These are phyloP conservation scores for Pseudochirops cupreus DNA, from an alignment of 2,797 vertebrate genomes.

Conservation along the genomic window DNA sequence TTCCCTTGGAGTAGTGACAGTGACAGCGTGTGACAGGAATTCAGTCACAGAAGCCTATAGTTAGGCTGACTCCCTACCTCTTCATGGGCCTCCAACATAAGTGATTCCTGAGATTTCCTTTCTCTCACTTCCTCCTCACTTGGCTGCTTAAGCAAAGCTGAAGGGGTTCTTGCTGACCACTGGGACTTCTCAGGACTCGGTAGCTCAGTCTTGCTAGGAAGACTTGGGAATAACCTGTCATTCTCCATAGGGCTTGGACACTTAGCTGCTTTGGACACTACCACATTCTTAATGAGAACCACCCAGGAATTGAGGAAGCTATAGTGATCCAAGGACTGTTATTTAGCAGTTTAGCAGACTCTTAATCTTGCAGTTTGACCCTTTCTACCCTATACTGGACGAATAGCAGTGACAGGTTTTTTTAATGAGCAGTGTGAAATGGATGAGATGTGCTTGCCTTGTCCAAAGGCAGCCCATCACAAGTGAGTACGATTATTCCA, in stretches of 20 bases:
- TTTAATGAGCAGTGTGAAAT: neutral
- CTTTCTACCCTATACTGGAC: neutral
- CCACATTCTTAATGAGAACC: neutral
- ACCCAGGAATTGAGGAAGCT: neutral
- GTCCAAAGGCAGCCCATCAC: slow-evolving; percentile 5
- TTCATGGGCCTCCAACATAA: neutral
- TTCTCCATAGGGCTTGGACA: neutral
- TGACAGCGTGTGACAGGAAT: neutral
- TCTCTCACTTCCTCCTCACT: neutral
- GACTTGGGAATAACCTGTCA: neutral
- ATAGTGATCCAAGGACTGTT: neutral
- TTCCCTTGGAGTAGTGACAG: neutral
- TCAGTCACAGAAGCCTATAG: neutral
- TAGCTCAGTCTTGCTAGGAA: neutral
- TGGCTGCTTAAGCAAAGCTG: neutral
- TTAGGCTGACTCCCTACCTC: neutral
- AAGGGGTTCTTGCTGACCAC: neutral
- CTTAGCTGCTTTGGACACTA: neutral
- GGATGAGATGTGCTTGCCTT: slow-evolving; percentile 1
- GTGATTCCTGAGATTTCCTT: neutral
- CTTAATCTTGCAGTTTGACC: neutral
- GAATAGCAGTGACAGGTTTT: neutral
- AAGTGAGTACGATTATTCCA: neutral
- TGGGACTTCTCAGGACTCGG: neutral
- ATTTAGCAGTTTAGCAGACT: neutral